Evolutionary conservation across 1,140 invertebrate species (phyloP).

Genomic region (Dinoponera quadriceps): DNA sequence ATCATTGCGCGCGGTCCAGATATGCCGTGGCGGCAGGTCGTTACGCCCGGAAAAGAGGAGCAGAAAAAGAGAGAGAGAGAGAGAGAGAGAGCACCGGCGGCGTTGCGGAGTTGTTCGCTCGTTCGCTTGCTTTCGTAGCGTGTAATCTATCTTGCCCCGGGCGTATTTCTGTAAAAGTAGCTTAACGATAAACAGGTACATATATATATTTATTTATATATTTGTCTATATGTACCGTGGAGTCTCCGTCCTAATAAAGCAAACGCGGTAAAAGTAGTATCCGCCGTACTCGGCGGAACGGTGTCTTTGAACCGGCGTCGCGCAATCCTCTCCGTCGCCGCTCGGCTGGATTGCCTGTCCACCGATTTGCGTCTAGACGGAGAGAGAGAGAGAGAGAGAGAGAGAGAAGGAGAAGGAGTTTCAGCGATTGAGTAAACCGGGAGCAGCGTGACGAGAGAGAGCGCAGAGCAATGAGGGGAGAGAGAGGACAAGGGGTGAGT

Average conservation of each 20-base stretch:
- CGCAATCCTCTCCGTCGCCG: slow-evolving; percentile 25
- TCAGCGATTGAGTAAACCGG: too few relatives aligned
- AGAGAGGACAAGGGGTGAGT: too few relatives aligned
- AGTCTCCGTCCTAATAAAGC: slow-evolving; percentile 24
- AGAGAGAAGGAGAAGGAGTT: too few relatives aligned
- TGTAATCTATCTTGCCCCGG: slow-evolving; percentile 62
- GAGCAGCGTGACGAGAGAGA: too few relatives aligned
- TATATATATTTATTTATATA: neutral
- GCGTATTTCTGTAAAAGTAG: slow-evolving; percentile 63
- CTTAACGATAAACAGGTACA: slow-evolving; percentile 63
- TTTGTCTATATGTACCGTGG: neutral
- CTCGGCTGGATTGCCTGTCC: slow-evolving; percentile 38
- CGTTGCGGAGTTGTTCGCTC: too few relatives aligned
- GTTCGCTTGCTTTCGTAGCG: neutral
- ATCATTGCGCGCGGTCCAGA: slow-evolving; percentile 66
- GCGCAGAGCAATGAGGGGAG: too few relatives aligned
- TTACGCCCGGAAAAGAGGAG: slow-evolving; percentile 42
- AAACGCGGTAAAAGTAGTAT: slow-evolving; percentile 13
- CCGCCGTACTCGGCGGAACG: slow-evolving; percentile 32
- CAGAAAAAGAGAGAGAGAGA: too few relatives aligned
- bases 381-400: too few relatives aligned
- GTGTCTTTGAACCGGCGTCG: slow-evolving; percentile 27
- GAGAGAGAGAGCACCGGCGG: too few relatives aligned
- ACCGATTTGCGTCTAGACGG: neutral
- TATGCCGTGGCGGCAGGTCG: slow-evolving; percentile 56